Evolutionary conservation across 64 coral and sea anemone genomes (phyloP), one percentile per base, ranked within the genome.

Genomic region (Actinia tenebrosa): DNA sequence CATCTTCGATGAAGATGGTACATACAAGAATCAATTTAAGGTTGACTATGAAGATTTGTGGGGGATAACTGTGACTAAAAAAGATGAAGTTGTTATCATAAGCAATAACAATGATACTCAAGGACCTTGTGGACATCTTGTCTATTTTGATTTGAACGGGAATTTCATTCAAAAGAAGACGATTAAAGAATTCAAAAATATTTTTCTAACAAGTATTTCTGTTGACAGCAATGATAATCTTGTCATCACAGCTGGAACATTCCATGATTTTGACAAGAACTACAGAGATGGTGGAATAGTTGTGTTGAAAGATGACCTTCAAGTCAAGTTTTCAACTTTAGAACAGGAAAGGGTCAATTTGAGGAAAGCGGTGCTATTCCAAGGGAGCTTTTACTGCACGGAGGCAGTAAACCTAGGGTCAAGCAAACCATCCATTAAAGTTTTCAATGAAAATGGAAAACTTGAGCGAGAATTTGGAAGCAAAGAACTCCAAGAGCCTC

Each of bases 301-400:
- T 45, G 37, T 79, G 5, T 79, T 79, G 44, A 44, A 42, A 3
- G 3, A 45, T 44, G 15, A 17, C 3, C 77, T 45, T 17, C 37
- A 79, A 46, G n/a, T 79, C 27, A 79, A 79, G 44, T 79, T 79
- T 79, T 79, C 77, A 8, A 79, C 77, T 79, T 79, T 79, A 44
- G 77, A 37, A 27, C 7, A 46, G 15, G 77, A 79, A 46, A 15
- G 45, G 15, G 37, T 42, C 37, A 79, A 79, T 16, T 44, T 79
- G 26, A 79, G 77, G 45, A 79, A 79, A 46, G 20, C 26, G 6
- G 16, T 79, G 37, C 4, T 27, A 6, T 79, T 44, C 27, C 77
- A 79, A 46, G 77, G 44, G 44, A 79, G 27, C 15, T 79, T 44
- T 30, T 79, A 79, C 18, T 79, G 77, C 27, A 79, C 77, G 0